These are phyloP conservation scores for Lynx canadensis DNA, from an alignment of 2,113 vertebrate species.

Conservation along the genomic window DNA sequence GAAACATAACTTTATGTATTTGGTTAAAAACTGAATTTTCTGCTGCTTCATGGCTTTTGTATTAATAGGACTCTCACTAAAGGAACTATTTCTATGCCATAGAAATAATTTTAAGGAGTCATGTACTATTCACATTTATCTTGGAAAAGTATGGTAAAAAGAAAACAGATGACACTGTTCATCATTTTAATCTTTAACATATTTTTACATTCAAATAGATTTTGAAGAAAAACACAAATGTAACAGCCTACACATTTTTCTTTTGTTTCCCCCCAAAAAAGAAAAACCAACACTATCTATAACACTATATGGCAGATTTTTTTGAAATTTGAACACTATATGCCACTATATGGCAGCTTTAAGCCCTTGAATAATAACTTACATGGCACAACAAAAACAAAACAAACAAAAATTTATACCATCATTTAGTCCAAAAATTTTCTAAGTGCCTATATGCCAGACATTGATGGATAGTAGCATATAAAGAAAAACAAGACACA, in stretches of 20 bases:
- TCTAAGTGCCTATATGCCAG: neutral
- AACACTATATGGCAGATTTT: neutral
- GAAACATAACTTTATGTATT: conserved; percentile 54
- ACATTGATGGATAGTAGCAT: neutral
- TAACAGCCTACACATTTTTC: neutral
- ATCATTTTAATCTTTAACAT: conserved; percentile 56
- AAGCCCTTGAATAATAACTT: neutral
- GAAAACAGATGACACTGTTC: conserved; percentile 19
- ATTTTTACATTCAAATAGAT: conserved; percentile 50
- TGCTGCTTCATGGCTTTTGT: conserved; percentile 47
- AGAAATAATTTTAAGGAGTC: conserved; percentile 62
- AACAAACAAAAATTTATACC: neutral
- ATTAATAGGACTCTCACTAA: conserved; percentile 33
- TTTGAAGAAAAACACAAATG: conserved; percentile 53
- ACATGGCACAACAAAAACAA: neutral
- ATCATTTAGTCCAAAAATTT: neutral
- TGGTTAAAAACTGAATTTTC: conserved; percentile 51
- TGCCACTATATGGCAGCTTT: neutral
- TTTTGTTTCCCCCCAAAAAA: neutral
- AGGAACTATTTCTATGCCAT: conserved; percentile 32
- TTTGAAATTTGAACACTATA: neutral
- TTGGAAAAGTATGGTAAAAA: conserved; percentile 48
- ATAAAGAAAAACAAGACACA: neutral
- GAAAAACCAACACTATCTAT: neutral
- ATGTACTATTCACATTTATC: conserved; percentile 56